Evolutionary conservation across 2,113 vertebrate species (phyloP).

Genomic region (Cyanistes caeruleus): DNA sequence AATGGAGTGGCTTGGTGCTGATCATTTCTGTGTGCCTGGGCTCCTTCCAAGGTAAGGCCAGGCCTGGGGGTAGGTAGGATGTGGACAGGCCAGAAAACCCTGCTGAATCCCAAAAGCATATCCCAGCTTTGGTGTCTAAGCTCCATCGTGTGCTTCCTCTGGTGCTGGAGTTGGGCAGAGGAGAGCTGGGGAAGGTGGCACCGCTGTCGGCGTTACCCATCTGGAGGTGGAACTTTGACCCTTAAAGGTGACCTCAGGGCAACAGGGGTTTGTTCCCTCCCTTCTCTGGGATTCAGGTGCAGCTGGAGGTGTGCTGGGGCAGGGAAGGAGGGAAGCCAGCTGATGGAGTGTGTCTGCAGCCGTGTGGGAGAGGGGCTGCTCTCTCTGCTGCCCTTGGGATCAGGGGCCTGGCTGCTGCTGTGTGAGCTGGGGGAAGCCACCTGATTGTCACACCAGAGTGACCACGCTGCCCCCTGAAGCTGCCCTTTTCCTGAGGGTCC

Average conservation of each 20-base stretch:
- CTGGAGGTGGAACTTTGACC: fast-evolving
- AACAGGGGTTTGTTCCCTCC: background rate
- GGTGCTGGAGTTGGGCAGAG: background rate
- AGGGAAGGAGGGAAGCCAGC: fast-evolving
- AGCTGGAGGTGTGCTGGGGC: background rate
- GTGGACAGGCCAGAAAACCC: background rate
- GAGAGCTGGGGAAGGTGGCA: background rate
- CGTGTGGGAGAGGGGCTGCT: fast-evolving
- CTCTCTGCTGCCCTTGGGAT: fast-evolving
- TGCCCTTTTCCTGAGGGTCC: background rate
- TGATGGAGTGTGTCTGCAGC: fast-evolving
- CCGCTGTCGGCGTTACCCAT: background rate
- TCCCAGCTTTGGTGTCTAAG: background rate
- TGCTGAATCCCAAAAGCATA: background rate
- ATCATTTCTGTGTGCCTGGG: slow-evolving; percentile 67
- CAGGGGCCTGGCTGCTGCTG: fast-evolving
- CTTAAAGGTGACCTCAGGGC: background rate
- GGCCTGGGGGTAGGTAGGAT: background rate
- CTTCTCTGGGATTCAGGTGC: fast-evolving
- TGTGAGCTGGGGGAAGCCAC: fast-evolving
- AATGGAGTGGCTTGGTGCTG: slow-evolving; percentile 65
- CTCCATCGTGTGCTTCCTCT: fast-evolving
- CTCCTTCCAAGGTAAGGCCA: slow-evolving; percentile 76
- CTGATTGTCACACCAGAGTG: fast-evolving
- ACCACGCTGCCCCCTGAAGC: fast-evolving